Conservation (phyloP, 2,888 invertebrate genomes). For the Lepidochitona cinerea region DNA sequence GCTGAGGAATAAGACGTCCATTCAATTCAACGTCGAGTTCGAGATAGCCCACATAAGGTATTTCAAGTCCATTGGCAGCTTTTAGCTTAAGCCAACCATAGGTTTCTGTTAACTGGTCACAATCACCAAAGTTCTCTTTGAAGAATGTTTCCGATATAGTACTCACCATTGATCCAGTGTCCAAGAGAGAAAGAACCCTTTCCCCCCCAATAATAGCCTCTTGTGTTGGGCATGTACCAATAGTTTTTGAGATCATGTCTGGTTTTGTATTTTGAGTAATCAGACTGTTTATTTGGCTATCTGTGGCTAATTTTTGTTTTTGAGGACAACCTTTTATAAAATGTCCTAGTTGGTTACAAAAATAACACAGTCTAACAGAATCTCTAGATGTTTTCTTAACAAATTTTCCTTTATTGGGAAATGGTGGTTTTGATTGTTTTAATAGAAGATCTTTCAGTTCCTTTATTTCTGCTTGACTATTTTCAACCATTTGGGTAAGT, state of each 20-base stretch:
- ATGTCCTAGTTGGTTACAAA: too few species aligned
- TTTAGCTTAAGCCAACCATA: neutral
- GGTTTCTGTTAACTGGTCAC: neutral
- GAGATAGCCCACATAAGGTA: conserved; percentile 25
- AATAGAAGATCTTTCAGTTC: too few species aligned
- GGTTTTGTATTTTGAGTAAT: too few species aligned
- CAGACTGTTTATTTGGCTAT: too few species aligned
- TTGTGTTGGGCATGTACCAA: conserved; percentile 12
- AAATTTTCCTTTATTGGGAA: too few species aligned
- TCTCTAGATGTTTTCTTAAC: too few species aligned
- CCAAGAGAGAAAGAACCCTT: conserved; percentile 13
- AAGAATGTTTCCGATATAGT: conserved; percentile 15
- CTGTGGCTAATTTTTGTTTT: too few species aligned
- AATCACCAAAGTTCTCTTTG: neutral
- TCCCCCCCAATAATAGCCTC: neutral
- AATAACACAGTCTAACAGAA: too few species aligned
- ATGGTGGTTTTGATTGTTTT: too few species aligned
- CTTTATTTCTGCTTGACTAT: too few species aligned
- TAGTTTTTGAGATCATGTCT: neutral
- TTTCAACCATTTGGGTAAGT: too few species aligned
- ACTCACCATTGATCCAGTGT: conserved; percentile 18
- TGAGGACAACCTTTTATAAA: too few species aligned
- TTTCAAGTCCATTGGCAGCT: conserved; percentile 16
- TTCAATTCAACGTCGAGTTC: conserved; percentile 17
- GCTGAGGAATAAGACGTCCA: neutral